phyloP scores from a whole-genome alignment of 1,140 invertebrate species.

The Tachypleus tridentatus region DNA sequence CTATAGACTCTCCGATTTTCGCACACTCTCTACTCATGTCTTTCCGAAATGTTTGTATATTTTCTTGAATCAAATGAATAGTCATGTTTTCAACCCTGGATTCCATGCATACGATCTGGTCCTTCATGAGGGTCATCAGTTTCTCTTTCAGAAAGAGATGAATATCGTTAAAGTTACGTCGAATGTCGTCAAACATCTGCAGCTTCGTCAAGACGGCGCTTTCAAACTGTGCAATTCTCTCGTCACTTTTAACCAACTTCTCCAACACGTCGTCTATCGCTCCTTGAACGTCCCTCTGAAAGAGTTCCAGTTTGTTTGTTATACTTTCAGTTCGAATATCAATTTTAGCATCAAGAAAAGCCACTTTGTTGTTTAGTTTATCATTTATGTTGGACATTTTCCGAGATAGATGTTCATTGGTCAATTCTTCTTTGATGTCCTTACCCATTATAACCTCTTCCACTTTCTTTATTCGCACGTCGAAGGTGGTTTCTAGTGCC shows the following conservation, averaged over 20 bases:
- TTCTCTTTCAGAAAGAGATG: conserved; percentile 13
- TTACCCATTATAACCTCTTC: conserved; percentile 29
- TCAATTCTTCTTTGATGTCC: conserved; percentile 35
- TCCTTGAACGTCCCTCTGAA: conserved; percentile 16
- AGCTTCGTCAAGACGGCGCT: conserved; percentile 7
- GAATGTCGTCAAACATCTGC: conserved; percentile 14
- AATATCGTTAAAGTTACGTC: conserved; percentile 1
- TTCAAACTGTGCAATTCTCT: conserved; percentile 15
- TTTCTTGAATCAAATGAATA: not conserved
- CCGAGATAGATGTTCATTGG: conserved; percentile 30
- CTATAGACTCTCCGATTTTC: not conserved
- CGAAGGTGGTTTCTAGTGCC: conserved; percentile 31
- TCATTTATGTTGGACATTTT: conserved; percentile 35
- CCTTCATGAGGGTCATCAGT: not conserved
- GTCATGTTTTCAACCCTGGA: not conserved
- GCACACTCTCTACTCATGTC: not conserved
- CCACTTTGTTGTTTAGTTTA: conserved; percentile 32
- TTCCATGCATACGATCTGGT: not conserved
- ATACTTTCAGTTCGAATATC: conserved; percentile 31
- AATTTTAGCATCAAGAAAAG: conserved; percentile 32
- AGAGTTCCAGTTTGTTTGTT: conserved; percentile 15
- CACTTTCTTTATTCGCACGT: conserved; percentile 32
- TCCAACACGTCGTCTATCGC: conserved; percentile 18
- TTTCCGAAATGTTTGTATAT: not conserved
- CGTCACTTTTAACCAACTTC: conserved; percentile 18